Evolutionary conservation across 2,888 invertebrate genomes (phyloP).

Genomic region (Trachelus tabidus): DNA sequence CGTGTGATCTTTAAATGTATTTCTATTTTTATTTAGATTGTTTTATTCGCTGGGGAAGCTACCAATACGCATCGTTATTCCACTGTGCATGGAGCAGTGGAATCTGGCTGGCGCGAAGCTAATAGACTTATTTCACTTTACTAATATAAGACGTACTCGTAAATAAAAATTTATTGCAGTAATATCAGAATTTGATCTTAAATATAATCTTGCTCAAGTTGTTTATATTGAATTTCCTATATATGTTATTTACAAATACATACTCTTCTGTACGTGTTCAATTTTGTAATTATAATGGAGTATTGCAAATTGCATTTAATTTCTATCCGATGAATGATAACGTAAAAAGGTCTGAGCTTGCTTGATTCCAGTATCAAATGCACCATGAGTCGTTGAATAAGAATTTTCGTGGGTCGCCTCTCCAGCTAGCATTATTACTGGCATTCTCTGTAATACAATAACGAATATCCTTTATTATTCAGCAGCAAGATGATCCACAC

Average conservation of each 20-base stretch:
- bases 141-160: background rate
- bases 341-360: conserved; percentile 67
- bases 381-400: conserved; percentile 78
- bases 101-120: conserved; percentile 80
- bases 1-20: background rate
- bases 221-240: too few relatives aligned
- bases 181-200: background rate
- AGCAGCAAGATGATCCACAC: background rate
- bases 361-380: conserved; percentile 70
- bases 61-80: conserved; percentile 74
- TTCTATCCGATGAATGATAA: conserved; percentile 29
- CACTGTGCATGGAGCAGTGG: conserved; percentile 80
- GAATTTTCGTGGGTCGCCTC: conserved; percentile 72
- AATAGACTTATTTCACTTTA: conserved; percentile 65
- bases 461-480: background rate
- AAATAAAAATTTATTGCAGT: background rate
- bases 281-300: background rate
- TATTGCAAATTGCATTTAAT: background rate
- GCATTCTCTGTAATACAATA: conserved; percentile 55
- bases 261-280: too few relatives aligned
- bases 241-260: too few relatives aligned
- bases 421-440: conserved; percentile 73
- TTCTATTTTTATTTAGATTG: conserved; percentile 58
- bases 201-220: too few relatives aligned
- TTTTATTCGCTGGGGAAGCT: conserved; percentile 78